Conservation (phyloP, 2,797 vertebrate species). For the Oreochromis grahami region DNA sequence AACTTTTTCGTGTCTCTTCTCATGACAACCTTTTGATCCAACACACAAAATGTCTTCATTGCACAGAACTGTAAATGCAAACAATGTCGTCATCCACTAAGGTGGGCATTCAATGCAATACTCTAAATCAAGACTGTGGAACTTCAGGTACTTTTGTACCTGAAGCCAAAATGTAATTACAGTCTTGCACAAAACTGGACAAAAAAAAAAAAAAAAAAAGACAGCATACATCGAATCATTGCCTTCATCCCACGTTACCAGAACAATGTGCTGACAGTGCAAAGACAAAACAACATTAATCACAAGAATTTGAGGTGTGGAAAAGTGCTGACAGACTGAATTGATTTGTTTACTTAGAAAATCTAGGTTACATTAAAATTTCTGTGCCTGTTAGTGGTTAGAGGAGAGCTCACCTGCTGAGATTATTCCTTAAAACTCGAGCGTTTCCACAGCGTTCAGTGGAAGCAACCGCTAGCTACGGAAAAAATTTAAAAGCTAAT, state of each 20-base stretch:
- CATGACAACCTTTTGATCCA: not conserved
- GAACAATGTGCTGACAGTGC: not conserved
- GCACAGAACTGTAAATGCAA: not conserved
- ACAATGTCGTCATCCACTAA: not conserved
- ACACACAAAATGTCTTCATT: not conserved
- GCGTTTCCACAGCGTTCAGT: not conserved
- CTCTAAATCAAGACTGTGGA: not conserved
- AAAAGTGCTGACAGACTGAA: not conserved
- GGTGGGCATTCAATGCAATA: not conserved
- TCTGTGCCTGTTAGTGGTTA: not conserved
- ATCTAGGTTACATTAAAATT: not conserved
- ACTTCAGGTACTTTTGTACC: not conserved
- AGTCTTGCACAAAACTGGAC: not conserved
- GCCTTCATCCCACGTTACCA: not conserved
- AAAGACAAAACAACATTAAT: not conserved
- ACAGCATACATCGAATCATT: constrained; percentile 2
- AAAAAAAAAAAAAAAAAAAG: not conserved
- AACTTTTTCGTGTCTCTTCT: not conserved
- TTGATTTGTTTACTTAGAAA: not conserved
- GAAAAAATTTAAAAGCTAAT: not conserved
- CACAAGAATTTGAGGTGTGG: not conserved
- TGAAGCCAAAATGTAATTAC: not conserved
- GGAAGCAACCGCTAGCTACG: not conserved
- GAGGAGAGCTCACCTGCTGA: not conserved
- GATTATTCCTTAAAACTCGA: not conserved